Evolutionary conservation across 2,797 vertebrate genomes (phyloP).

Genomic region (Urosaurus nigricauda): DNA sequence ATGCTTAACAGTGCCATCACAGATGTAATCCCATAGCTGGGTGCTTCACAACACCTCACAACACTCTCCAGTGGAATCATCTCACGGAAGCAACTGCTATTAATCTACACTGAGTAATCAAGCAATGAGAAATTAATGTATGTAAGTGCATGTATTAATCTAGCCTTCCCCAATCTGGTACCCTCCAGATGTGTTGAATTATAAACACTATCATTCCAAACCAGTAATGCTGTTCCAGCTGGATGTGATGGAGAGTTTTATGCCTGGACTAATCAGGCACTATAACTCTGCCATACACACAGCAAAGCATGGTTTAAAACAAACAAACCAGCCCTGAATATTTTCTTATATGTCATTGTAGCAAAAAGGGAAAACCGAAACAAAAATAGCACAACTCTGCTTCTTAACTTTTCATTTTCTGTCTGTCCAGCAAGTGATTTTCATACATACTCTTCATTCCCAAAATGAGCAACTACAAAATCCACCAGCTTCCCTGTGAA

Average conservation of each 20-base stretch:
- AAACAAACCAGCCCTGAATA: background rate
- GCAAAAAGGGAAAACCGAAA: slow-evolving; percentile 3
- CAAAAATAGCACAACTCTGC: background rate
- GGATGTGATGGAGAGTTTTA: no score
- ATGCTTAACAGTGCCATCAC: background rate
- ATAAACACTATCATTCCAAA: no score
- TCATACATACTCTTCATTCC: slow-evolving; percentile 79
- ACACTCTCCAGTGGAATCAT: background rate
- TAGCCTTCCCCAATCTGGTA: no score
- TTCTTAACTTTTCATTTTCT: accelerated
- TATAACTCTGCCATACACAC: background rate
- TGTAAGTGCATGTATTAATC: background rate
- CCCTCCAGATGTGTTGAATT: no score
- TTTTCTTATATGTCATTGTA: background rate
- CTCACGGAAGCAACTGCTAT: background rate
- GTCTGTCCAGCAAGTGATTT: background rate
- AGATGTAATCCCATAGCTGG: background rate
- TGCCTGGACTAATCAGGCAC: background rate
- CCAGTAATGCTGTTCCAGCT: background rate
- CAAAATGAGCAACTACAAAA: slow-evolving; percentile 82
- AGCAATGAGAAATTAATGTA: background rate
- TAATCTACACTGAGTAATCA: background rate
- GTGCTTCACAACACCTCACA: no score
- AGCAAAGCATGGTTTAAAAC: background rate
- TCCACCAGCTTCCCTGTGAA: slow-evolving; percentile 73